Conservation (phyloP, 2,113 vertebrate genomes). For the Passer montanus region DNA sequence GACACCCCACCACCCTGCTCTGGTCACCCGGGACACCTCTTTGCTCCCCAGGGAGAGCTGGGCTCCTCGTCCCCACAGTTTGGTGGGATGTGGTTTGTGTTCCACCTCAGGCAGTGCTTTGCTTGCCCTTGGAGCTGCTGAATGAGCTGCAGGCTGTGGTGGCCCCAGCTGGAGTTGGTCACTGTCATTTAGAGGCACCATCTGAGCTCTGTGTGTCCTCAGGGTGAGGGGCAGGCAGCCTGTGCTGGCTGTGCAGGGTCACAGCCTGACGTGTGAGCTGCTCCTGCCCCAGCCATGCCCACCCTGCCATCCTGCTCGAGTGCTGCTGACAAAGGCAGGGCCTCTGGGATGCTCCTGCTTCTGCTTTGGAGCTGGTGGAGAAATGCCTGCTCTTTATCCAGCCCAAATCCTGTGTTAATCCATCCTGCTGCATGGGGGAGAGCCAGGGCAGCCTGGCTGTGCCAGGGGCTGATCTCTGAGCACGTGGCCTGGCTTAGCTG, state of each 20-base stretch:
- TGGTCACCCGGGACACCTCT: fast-evolving
- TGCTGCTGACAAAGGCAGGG: background rate
- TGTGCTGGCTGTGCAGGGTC: background rate
- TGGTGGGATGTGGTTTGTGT: background rate
- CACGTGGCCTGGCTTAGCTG: conserved; percentile 12
- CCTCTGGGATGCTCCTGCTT: background rate
- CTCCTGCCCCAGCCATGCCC: background rate
- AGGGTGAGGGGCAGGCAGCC: background rate
- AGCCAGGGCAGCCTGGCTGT: background rate
- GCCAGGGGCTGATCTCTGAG: background rate
- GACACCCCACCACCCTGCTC: background rate
- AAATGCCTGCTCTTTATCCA: background rate
- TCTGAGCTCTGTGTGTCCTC: background rate
- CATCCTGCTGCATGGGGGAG: background rate
- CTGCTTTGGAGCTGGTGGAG: background rate
- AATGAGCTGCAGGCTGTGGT: background rate
- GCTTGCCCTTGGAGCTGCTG: background rate
- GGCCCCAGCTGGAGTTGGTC: background rate
- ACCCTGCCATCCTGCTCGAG: background rate
- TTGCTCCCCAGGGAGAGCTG: background rate
- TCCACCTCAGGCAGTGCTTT: fast-evolving
- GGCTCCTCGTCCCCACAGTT: fast-evolving
- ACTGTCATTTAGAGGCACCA: background rate
- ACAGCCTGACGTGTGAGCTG: background rate
- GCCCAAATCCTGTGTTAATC: background rate